Evolutionary conservation across 2,797 vertebrate genomes (phyloP).

Genomic region (Cyprinodon diabolis): DNA sequence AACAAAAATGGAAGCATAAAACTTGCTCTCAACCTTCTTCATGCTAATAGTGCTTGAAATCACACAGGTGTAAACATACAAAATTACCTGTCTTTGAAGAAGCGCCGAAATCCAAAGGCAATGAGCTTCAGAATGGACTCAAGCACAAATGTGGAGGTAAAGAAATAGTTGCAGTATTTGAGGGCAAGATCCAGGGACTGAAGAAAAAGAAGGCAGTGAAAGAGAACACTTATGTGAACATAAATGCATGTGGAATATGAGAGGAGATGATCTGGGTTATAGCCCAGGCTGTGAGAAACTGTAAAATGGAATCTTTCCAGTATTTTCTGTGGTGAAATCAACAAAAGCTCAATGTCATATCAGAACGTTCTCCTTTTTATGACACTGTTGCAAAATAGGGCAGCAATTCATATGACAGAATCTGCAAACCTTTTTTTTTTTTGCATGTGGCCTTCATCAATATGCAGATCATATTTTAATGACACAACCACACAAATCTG

Average conservation of each 20-base stretch:
- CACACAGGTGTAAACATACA: constrained; percentile 14
- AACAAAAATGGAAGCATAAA: constrained; percentile 4
- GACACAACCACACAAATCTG: too few species aligned
- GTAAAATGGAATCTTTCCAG: constrained; percentile 31
- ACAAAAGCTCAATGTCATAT: constrained; percentile 39
- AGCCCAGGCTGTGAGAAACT: constrained; percentile 16
- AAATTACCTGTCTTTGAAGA: constrained; percentile 96
- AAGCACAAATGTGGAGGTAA: constrained; percentile 96
- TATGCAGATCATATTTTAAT: too few species aligned
- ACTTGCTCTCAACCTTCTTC: constrained; percentile 1
- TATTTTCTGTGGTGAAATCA: constrained; percentile 49
- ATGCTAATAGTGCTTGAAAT: background rate
- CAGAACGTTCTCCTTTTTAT: constrained; percentile 30
- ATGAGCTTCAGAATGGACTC: constrained; percentile 94
- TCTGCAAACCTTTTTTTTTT: too few species aligned
- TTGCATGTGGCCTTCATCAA: too few species aligned
- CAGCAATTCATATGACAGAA: too few species aligned
- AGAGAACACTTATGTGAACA: constrained; percentile 16
- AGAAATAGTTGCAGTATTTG: constrained; percentile 99
- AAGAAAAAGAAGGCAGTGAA: constrained; percentile 45
- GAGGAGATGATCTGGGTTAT: constrained; percentile 9
- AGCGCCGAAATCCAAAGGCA: constrained; percentile 93
- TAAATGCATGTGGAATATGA: constrained; percentile 3
- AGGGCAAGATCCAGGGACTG: constrained; percentile 94
- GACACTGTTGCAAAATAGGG: background rate